phyloP scores from a whole-genome alignment of 2,888 invertebrate species.

The Pseudolycoriella hygida region DNA sequence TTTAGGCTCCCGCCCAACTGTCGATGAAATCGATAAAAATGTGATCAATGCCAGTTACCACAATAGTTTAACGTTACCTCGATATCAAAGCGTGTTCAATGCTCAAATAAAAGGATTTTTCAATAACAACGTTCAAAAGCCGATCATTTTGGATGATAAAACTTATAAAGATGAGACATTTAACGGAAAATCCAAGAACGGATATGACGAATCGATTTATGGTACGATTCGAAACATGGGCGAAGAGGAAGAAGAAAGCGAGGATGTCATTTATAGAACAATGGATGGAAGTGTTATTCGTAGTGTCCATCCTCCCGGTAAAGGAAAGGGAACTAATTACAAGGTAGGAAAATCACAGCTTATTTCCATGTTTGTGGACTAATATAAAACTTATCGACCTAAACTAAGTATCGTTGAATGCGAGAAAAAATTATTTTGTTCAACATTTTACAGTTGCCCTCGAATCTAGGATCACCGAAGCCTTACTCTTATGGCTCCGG shows the following conservation, averaged over 20 bases:
- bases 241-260: conserved; percentile 14
- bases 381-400: no score
- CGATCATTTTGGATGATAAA: neutral
- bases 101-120: conserved; percentile 4
- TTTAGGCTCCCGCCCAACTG: neutral
- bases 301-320: conserved; percentile 29
- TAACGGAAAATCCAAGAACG: neutral
- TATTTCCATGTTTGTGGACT: no score
- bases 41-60: conserved; percentile 3
- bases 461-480: conserved; percentile 20
- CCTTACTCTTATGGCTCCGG: conserved; percentile 25
- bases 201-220: conserved; percentile 12
- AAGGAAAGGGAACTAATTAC: conserved; percentile 22
- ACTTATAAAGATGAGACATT: neutral
- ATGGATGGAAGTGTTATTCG: conserved; percentile 27
- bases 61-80: neutral
- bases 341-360: conserved; percentile 18
- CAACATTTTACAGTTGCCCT: conserved; percentile 18
- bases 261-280: conserved; percentile 27
- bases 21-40: neutral
- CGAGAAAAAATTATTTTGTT: conserved; percentile 2
- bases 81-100: conserved; percentile 3
- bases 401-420: no score
- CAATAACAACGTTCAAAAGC: neutral
- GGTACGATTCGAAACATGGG: conserved; percentile 11